These are phyloP conservation scores for Bagarius yarrelli DNA, from an alignment of 2,113 vertebrate genomes.

Conservation along the genomic window DNA sequence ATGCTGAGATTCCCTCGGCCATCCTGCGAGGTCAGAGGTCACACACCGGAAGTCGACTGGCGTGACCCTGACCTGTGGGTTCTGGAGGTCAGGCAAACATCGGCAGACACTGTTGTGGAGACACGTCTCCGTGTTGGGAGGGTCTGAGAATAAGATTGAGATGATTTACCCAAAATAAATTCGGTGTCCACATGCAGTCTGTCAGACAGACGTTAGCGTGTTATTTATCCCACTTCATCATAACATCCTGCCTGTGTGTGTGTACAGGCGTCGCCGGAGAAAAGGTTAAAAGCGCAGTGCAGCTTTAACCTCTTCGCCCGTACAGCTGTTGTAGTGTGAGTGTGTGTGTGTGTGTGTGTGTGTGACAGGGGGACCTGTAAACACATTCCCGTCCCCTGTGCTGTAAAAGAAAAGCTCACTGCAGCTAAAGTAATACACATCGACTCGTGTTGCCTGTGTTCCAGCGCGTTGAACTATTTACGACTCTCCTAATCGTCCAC, in stretches of 20 bases:
- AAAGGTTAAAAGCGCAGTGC: background rate
- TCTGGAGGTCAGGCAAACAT: constrained; percentile 24
- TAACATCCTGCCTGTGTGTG: constrained; percentile 9
- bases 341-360: background rate
- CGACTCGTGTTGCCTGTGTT: background rate
- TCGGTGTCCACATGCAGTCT: background rate
- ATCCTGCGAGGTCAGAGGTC: constrained; percentile 25
- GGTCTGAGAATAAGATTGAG: background rate
- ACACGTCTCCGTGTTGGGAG: background rate
- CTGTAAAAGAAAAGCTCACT: constrained; percentile 15
- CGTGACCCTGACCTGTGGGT: constrained; percentile 8
- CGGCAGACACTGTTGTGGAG: background rate
- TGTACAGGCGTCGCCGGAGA: background rate
- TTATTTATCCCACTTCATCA: constrained; percentile 6
- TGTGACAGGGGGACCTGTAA: background rate
- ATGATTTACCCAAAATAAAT: background rate
- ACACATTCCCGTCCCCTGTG: background rate
- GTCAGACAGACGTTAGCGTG: background rate
- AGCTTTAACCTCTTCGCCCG: background rate
- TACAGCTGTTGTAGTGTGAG: background rate
- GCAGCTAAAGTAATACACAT: constrained; percentile 31
- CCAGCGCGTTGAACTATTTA: constrained; percentile 36
- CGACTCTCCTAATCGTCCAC: constrained; percentile 40
- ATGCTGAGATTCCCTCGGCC: constrained; percentile 1
- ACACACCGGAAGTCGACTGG: constrained; percentile 24